Base-by-base conservation (phyloP, 1,140 invertebrate genomes). In the Ephestia elutella region DNA sequence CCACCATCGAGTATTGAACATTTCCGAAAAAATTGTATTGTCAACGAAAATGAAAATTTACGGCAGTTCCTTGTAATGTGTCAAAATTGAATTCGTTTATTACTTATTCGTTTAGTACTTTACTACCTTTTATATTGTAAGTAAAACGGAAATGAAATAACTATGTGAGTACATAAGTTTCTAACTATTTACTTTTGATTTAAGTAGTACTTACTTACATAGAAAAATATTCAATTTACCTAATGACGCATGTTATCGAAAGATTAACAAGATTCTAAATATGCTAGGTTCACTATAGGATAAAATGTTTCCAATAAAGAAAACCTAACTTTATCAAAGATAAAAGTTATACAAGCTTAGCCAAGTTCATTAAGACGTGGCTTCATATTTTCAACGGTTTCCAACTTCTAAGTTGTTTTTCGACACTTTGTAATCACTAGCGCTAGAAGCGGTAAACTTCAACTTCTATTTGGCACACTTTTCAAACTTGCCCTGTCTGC, bases 381-480 rank as follows among this genome's bases (percentile, higher is more conserved):
- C 54, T 60, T 54, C 56, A 62, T 59, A 66, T 62, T 62, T 59
- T 55, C 32, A 44, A 20, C 20, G n/a, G 38, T 17, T n/a, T 17
- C 38, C 50, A 54, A 32, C 19, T 25, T n/a, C n/a, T 57, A 71
- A 63, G 65, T 59, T 73, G 60, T 62, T 68, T 65, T 65, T 50
- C 20, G 69, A 66, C 63, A 44, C 67, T 60, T 59, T 73, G 63
- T 75, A 77, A 79, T 73, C 63, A 70, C 66, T 60, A 62, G 38
- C 53, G 44, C 56, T 63, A 53, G 54, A 70, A 74, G 54, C 60
- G 70, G 66, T 69, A 72, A 77, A 75, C 60, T 74, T 78, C 67
- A 70, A 72, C 69, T 68, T 65, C 66, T 70, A 74, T 75, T 77
- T 77, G 77, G 77, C 74, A 72, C 64, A 75, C 72, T 75, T n/a